Conservation (phyloP, 2,888 invertebrate species). For the Dryobota labecula region DNA sequence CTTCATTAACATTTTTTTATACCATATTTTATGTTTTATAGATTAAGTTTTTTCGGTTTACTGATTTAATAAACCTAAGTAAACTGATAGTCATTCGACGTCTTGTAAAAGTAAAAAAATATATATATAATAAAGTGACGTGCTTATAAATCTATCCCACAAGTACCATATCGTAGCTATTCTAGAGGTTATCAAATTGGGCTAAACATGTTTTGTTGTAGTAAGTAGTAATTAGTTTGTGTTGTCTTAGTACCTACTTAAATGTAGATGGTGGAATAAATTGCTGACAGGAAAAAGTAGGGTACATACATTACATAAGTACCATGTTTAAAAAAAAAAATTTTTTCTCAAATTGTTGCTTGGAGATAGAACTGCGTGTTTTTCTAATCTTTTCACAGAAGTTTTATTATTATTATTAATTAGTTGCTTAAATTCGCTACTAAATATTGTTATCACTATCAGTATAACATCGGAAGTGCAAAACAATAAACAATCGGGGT, state of each 20-base stretch:
- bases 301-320: neutral
- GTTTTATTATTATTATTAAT: neutral
- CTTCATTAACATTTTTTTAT: constrained; percentile 16
- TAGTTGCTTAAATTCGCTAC: neutral
- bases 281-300: constrained; percentile 49
- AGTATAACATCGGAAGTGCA: neutral
- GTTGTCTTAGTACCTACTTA: constrained; percentile 6
- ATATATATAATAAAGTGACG: constrained; percentile 63
- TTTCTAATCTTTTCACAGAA: neutral
- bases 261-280: constrained; percentile 18
- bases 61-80: neutral
- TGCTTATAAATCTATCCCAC: constrained; percentile 78
- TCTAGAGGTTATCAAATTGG: constrained; percentile 61
- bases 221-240: constrained; percentile 40
- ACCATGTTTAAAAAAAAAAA: neutral
- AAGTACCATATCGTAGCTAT: constrained; percentile 87
- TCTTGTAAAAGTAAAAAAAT: neutral
- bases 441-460: neutral
- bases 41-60: neutral
- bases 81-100: neutral
- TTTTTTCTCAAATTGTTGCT: neutral
- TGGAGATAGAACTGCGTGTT: neutral
- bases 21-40: constrained; percentile 1
- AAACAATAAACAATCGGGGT: constrained; percentile 31
- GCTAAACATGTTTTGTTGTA: constrained; percentile 46